phyloP scores from a whole-genome alignment of 2,888 invertebrate genomes.

The Heliconius charithonia region DNA sequence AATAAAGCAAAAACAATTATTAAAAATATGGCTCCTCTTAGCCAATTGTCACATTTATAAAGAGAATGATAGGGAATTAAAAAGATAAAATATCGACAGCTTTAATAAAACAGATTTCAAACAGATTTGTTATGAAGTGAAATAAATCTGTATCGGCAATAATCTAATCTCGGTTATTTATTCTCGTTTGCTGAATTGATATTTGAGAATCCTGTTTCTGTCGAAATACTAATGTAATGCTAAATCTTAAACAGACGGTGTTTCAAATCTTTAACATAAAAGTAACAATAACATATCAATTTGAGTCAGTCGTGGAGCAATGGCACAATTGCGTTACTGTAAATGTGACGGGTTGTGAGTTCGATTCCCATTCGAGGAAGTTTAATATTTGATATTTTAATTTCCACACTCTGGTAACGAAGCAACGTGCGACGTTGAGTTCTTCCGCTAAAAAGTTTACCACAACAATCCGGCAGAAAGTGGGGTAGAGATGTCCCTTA shows the following conservation, averaged over 20 bases:
- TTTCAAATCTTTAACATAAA: not conserved
- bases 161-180: constrained; percentile 41
- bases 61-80: constrained; percentile 24
- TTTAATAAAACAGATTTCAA: constrained; percentile 32
- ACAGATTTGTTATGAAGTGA: constrained; percentile 31
- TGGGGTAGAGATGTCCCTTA: no score
- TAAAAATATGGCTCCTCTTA: not conserved
- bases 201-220: constrained; percentile 29
- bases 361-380: no score
- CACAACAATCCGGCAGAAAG: no score
- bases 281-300: not conserved
- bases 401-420: no score
- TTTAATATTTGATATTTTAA: no score
- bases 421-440: no score
- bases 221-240: constrained; percentile 24
- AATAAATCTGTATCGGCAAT: constrained; percentile 41
- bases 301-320: not conserved
- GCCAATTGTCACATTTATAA: not conserved
- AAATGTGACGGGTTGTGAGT: no score
- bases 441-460: no score
- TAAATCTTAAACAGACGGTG: constrained; percentile 32
- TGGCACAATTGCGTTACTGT: no score
- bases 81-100: constrained; percentile 32
- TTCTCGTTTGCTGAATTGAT: constrained; percentile 34
- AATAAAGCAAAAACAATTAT: not conserved